phyloP scores from a whole-genome alignment of 2,888 invertebrate genomes.

The Cyclophora albipunctata region DNA sequence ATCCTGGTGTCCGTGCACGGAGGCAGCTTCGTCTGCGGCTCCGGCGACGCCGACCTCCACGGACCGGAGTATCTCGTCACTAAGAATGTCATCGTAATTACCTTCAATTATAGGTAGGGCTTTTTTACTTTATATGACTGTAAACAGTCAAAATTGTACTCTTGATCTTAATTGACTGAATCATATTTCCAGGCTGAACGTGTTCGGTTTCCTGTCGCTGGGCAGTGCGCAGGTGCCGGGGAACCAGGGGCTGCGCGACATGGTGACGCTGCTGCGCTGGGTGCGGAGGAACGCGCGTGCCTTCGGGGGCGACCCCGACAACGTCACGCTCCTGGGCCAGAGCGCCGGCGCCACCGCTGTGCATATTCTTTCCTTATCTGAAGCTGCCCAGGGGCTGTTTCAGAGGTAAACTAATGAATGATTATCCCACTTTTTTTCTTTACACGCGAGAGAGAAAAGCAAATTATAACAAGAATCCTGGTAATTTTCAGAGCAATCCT shows the following conservation, averaged over 20 bases:
- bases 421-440: too few relatives aligned
- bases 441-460: too few relatives aligned
- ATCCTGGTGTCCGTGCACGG: slow-evolving; percentile 63
- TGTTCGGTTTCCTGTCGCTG: slow-evolving; percentile 61
- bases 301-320: slow-evolving; percentile 58
- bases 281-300: slow-evolving; percentile 44
- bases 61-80: slow-evolving; percentile 57
- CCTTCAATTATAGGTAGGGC: slow-evolving; percentile 57
- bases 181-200: slow-evolving; percentile 45
- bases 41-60: slow-evolving; percentile 52
- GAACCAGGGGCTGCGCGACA: slow-evolving; percentile 64
- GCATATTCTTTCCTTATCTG: slow-evolving; percentile 49
- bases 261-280: slow-evolving; percentile 57
- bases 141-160: too few relatives aligned
- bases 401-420: slow-evolving; percentile 31
- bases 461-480: too few relatives aligned
- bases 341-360: slow-evolving; percentile 54
- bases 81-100: slow-evolving; percentile 54
- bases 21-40: slow-evolving; percentile 60
- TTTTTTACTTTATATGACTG: too few relatives aligned
- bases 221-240: slow-evolving; percentile 52
- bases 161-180: too few relatives aligned
- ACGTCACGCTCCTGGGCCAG: slow-evolving; percentile 60
- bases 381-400: slow-evolving; percentile 48
- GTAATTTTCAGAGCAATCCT: slow-evolving; percentile 44